Evolutionary conservation across 2,888 invertebrate species (phyloP), one percentile per base, ranked within the genome.

Genomic region (Phania funesta): DNA sequence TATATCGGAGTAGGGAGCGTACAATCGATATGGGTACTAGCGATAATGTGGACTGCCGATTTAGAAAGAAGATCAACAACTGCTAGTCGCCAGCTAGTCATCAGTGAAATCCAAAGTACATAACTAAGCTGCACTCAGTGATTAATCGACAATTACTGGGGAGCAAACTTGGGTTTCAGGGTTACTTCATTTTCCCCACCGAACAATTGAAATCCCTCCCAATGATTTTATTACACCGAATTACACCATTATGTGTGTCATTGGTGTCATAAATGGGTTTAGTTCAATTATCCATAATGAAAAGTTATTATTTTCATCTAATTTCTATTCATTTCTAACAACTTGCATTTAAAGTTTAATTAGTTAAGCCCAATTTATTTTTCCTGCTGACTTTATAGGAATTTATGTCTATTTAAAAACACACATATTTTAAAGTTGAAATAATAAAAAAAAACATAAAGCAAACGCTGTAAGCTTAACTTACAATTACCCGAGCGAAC

Each of bases 331-430:
- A 11, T 32, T 73, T 52, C 52, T 24, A 64, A 48, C 64, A 64
- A 74, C 56, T 74, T 64, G 32, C 54, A 74, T 71, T 64, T 76
- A 77, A 77, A 73, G 70, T 77, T 48, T 67, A 76, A 62, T 77
- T 81, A 76, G 71, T 62, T 81, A 54, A 81, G 73, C 67, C 54
- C 44, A 50, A 41, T 16, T 7, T 35, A 67, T 38, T 64, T 64
- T 64, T 50, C 35, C 62, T 71, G 58, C 32, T 56, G 41, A 50
- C 13, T 46, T 74, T 60, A 68, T 71, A 32, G 50, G 58, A 71
- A 78, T 78, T 77, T 77, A 77, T 77, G 58, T 60, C 22, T 67
- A 50, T 67, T 50, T 60, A 48, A 60, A 38, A 22, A 29, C 20
- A 56, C 38, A 16, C 18, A 41, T n/a, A 68, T 29, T 52, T 68